Conservation (phyloP, 2,888 invertebrate genomes). For the Thyatira batis region DNA sequence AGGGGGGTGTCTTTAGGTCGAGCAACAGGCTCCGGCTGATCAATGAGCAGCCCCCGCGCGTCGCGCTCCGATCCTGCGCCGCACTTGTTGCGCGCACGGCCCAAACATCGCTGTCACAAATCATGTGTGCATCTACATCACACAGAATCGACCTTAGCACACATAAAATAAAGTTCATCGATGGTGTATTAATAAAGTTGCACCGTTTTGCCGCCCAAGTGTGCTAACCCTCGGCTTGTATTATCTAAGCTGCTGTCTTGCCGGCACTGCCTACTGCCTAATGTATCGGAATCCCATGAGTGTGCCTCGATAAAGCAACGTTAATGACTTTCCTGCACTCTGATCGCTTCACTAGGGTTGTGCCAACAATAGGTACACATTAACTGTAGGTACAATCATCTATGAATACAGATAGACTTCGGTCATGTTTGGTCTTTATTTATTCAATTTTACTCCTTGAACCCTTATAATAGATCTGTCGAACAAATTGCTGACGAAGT, state of each 20-base stretch:
- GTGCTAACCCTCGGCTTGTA: conserved; percentile 12
- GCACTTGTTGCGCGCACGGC: conserved; percentile 76
- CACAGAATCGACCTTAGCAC: conserved; percentile 9
- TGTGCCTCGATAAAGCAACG: conserved; percentile 35
- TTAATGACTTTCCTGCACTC: conserved; percentile 33
- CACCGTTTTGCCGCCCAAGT: conserved; percentile 3
- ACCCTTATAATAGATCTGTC: background rate
- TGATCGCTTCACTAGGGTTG: conserved; percentile 18
- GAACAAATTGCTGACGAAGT: background rate
- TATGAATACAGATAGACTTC: background rate
- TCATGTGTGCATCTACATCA: conserved; percentile 11
- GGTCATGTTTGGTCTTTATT: background rate
- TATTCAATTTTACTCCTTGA: background rate
- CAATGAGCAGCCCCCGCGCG: conserved; percentile 61
- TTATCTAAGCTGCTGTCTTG: conserved; percentile 15
- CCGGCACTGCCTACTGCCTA: conserved; percentile 4
- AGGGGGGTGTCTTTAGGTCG: conserved; percentile 40
- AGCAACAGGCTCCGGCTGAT: conserved; percentile 76
- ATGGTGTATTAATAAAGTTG: background rate
- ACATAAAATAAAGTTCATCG: background rate
- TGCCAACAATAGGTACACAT: background rate
- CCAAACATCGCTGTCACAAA: conserved; percentile 33
- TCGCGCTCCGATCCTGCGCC: conserved; percentile 56
- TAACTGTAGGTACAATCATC: background rate
- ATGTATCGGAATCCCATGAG: conserved; percentile 26